Evolutionary conservation across 2,797 vertebrate genomes (phyloP), one percentile per base, ranked within the genome.

Genomic region (Rhadinocentrus ornatus): DNA sequence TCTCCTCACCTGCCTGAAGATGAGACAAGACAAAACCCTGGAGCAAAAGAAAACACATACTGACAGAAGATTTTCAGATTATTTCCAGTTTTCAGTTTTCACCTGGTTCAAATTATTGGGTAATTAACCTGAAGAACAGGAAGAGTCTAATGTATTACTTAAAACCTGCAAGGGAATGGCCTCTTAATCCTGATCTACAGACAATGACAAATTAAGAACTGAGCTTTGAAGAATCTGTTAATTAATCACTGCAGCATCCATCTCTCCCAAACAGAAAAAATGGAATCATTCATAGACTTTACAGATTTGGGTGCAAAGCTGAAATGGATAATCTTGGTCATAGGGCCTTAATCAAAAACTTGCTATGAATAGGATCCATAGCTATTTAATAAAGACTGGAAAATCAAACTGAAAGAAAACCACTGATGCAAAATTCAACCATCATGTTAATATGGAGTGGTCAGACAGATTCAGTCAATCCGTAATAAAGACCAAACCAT

Each of bases 1-100:
- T 75, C 65, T 16, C 22, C 59, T 74, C 62, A 71, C 52, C 78
- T 77, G 71, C 60, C 59, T 65, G 50, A 37, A 46, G 62, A 70
- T 62, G 53, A 69, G 55, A 1, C 9, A 39, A 77, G 55, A 61
- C 32, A 46, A 59, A 64, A 34, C n/a, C 44, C 55, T 56, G 39
- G 61, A 56, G 34, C 24, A 4, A 37, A 11, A 7, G 1, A 52
- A 69, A 52, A 26, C 56, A 11, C 11, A 11, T 26, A 44, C 53
- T 18, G 48, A 50, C 29, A 57, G 29, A 55, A 9, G 26, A 29
- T 27, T 50, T 22, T 24, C 46, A 50, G 24, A 53, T 24, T 15
- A 26, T 29, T 54, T 18, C 13, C 3, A 27, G 4, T 29, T 54
- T 26, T 54, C 26, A 20, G 6, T 44, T 20, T 44, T 18, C 6